phyloP scores from a whole-genome alignment of 2,797 vertebrate genomes.

The Enteromius unitaeniatus region DNA sequence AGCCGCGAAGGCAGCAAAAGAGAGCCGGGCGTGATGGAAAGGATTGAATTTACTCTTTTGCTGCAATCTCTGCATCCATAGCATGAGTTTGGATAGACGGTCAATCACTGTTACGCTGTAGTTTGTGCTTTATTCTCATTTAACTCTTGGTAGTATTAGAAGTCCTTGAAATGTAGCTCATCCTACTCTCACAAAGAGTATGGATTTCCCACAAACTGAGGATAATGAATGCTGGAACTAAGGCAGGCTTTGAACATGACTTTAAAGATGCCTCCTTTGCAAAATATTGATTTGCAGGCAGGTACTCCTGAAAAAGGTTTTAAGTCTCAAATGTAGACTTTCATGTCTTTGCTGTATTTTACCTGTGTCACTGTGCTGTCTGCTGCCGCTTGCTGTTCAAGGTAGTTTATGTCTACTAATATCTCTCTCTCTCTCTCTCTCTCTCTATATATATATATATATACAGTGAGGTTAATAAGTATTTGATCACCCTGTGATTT shows the following conservation, averaged over 20 bases:
- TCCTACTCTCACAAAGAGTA: conserved; percentile 30
- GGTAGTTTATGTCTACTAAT: not conserved
- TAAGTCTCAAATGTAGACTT: conserved; percentile 34
- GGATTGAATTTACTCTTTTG: conserved; percentile 54
- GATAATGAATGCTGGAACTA: conserved; percentile 55
- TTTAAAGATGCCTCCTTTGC: conserved; percentile 48
- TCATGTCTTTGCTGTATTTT: conserved; percentile 20
- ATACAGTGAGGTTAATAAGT: too few species aligned
- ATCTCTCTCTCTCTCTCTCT: not conserved
- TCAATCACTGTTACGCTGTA: conserved; percentile 15
- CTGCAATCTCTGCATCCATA: conserved; percentile 41
- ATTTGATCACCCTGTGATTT: too few species aligned
- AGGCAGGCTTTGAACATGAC: conserved; percentile 37
- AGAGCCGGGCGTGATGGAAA: conserved; percentile 25
- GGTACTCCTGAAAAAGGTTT: conserved; percentile 33
- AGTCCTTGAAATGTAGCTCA: not conserved
- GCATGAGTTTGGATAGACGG: conserved; percentile 43
- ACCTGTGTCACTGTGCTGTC: conserved; percentile 4
- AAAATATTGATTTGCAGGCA: conserved; percentile 41
- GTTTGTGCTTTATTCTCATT: conserved; percentile 33
- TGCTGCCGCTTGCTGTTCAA: not conserved
- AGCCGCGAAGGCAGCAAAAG: conserved; percentile 24
- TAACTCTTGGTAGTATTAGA: not conserved
- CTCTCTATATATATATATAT: not conserved
- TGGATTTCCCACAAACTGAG: conserved; percentile 53